These are phyloP conservation scores for Melanostigma gelatinosum DNA, from an alignment of 2,113 vertebrate species.

Conservation along the genomic window DNA sequence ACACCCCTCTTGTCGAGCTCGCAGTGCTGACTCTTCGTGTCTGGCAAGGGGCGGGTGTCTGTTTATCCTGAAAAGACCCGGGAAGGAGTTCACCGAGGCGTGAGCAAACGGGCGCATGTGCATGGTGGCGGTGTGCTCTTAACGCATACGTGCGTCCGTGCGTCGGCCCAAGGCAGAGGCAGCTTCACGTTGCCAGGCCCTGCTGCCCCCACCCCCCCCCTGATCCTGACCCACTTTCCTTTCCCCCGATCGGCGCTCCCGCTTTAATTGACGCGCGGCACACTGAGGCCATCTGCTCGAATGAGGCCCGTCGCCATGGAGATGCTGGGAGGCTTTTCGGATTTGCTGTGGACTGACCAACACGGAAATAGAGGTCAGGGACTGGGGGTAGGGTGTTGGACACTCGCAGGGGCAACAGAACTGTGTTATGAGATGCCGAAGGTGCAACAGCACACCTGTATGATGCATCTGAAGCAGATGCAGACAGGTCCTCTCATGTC, in stretches of 20 bases:
- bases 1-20: slow-evolving; percentile 31
- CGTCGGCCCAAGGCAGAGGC: slow-evolving; percentile 56
- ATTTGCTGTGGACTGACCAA: slow-evolving; percentile 79
- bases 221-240: slow-evolving; percentile 78
- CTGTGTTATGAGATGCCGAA: slow-evolving; percentile 41
- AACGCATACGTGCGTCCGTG: slow-evolving; percentile 27
- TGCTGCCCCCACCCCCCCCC: slow-evolving; percentile 60
- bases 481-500: background rate
- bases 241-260: slow-evolving; percentile 67
- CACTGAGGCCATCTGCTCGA: slow-evolving; percentile 86
- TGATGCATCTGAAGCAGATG: slow-evolving; percentile 1
- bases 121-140: slow-evolving; percentile 4
- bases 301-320: slow-evolving; percentile 84
- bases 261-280: slow-evolving; percentile 84
- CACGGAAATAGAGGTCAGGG: slow-evolving; percentile 80
- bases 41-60: slow-evolving; percentile 59
- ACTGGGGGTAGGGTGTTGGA: slow-evolving; percentile 68
- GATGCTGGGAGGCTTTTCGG: slow-evolving; percentile 85
- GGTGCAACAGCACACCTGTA: slow-evolving; percentile 37
- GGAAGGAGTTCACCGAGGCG: slow-evolving; percentile 51
- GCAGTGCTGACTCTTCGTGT: slow-evolving; percentile 40
- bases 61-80: slow-evolving; percentile 65
- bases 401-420: slow-evolving; percentile 53
- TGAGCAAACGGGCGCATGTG: slow-evolving; percentile 30
- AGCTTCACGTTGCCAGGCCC: slow-evolving; percentile 49